Conservation (phyloP, 2,888 invertebrate species). For the Ceriagrion tenellum region DNA sequence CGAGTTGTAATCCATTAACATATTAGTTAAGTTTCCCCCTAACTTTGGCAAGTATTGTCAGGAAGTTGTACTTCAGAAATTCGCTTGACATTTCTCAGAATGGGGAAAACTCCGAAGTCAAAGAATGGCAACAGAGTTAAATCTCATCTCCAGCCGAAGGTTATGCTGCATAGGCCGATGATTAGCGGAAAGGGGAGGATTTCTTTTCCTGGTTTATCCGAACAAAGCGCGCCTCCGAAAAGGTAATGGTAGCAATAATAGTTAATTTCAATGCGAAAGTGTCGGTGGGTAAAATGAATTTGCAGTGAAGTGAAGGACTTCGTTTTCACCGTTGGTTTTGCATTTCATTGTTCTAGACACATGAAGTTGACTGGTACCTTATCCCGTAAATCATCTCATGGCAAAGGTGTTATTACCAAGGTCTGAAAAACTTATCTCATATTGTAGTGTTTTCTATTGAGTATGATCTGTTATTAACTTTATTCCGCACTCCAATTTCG, state of each 20-base stretch:
- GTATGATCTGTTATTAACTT: not conserved
- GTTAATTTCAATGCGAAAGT: not conserved
- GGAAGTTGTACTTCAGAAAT: conserved; percentile 15
- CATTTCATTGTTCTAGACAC: conserved; percentile 57
- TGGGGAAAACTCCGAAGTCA: conserved; percentile 63
- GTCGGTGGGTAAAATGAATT: conserved; percentile 25
- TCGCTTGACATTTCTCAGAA: conserved; percentile 56
- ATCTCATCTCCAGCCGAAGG: conserved; percentile 45
- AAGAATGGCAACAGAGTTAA: conserved; percentile 52
- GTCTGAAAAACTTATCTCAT: conserved; percentile 66
- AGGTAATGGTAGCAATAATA: conserved; percentile 40
- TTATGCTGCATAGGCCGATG: conserved; percentile 35
- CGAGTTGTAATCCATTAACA: not conserved
- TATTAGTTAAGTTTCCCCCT: conserved; percentile 32
- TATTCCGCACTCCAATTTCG: not conserved
- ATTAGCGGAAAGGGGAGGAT: conserved; percentile 29
- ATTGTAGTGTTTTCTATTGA: not conserved
- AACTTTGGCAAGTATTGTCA: not conserved
- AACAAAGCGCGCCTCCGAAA: conserved; percentile 25
- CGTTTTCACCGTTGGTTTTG: conserved; percentile 41
- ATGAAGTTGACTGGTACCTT: conserved; percentile 61
- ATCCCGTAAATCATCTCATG: conserved; percentile 45
- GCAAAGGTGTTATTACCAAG: conserved; percentile 44
- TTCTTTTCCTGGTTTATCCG: conserved; percentile 14
- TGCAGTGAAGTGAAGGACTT: not conserved